Conservation (phyloP, 2,113 vertebrate genomes). For the Nibea albiflora region DNA sequence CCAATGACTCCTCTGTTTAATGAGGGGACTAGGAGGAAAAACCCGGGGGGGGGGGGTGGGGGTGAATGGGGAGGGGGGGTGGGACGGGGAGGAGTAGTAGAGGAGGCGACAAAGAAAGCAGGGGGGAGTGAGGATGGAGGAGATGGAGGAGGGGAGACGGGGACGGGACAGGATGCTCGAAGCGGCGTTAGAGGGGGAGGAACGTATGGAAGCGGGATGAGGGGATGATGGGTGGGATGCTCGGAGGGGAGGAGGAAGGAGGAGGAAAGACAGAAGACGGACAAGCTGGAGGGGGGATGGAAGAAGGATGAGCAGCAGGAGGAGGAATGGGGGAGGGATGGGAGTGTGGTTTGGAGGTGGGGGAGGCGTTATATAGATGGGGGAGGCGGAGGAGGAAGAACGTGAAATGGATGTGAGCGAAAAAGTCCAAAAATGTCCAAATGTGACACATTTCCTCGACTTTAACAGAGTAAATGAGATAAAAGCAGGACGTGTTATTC, state of each 20-base stretch:
- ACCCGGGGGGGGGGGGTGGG: neutral
- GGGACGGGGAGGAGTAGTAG: neutral
- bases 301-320: neutral
- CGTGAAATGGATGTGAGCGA: neutral
- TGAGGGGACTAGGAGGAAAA: slow-evolving; percentile 58
- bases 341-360: neutral
- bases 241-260: neutral
- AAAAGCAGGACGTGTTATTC: neutral
- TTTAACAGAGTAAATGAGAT: neutral
- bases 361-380: neutral
- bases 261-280: neutral
- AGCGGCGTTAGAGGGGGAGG: neutral
- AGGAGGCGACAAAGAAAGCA: neutral
- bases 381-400: neutral
- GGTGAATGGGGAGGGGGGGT: neutral
- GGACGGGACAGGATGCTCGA: slow-evolving; percentile 30
- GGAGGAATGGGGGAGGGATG: neutral
- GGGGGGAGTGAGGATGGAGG: neutral
- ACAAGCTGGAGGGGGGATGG: slow-evolving; percentile 1
- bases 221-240: neutral
- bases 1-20: slow-evolving; percentile 74
- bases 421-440: neutral
- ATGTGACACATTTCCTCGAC: neutral
- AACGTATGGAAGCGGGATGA: slow-evolving; percentile 23
- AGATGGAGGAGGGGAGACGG: neutral